phyloP scores from a whole-genome alignment of 1,140 invertebrate species.

The Dermatophagoides farinae region DNA sequence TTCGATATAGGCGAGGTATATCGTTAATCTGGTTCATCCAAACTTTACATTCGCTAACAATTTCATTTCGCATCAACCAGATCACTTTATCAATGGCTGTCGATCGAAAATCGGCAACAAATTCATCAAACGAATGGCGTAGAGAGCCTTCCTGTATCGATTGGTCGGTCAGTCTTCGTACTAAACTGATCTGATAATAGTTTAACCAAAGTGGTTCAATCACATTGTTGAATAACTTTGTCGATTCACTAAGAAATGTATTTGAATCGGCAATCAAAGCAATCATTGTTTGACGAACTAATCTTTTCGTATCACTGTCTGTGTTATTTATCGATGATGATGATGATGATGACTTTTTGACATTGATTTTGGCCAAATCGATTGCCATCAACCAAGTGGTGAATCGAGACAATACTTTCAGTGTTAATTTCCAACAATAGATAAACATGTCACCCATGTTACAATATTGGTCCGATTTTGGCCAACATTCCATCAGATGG shows the following conservation, averaged over 20 bases:
- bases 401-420: conserved; percentile 57
- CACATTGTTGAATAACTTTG: background rate
- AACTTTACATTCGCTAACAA: conserved; percentile 18
- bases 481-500: conserved; percentile 45
- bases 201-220: background rate
- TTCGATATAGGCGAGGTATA: conserved; percentile 70
- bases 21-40: conserved; percentile 46
- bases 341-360: background rate
- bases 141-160: background rate
- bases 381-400: conserved; percentile 38
- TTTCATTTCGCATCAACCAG: background rate
- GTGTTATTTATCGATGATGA: background rate
- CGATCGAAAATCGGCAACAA: background rate
- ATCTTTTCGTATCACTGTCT: background rate
- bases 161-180: too few relatives aligned
- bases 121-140: background rate
- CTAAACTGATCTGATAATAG: background rate
- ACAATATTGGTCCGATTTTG: conserved; percentile 33
- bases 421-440: conserved; percentile 62
- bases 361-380: background rate
- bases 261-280: background rate
- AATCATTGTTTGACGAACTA: background rate
- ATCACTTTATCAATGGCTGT: background rate
- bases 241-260: background rate
- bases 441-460: conserved; percentile 48